phyloP scores from a whole-genome alignment of 2,888 invertebrate genomes.

The Trachelus iudaicus region DNA sequence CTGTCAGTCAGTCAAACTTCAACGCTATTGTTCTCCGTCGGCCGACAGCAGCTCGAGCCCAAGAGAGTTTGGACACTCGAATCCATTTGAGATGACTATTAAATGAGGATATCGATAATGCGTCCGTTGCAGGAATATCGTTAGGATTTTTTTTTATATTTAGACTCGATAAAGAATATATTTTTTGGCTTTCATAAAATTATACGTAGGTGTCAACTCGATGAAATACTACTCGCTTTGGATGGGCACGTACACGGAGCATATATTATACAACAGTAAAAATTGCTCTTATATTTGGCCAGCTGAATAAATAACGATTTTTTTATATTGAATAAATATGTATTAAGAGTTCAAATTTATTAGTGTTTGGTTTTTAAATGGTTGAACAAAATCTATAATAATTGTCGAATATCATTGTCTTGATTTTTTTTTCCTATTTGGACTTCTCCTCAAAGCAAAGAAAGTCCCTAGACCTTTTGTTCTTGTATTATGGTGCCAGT shows the following conservation, averaged over 20 bases:
- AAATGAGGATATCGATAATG: not conserved
- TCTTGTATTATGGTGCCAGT: not conserved
- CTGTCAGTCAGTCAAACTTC: constrained; percentile 3
- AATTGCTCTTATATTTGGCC: not conserved
- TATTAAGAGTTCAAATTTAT: not conserved
- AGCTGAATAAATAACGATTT: not conserved
- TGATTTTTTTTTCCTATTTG: not conserved
- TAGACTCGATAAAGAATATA: not conserved
- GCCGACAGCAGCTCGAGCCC: not conserved
- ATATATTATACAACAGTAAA: not conserved
- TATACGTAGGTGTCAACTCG: not conserved
- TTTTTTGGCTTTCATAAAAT: not conserved
- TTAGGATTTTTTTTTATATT: not conserved
- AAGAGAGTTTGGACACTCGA: not conserved
- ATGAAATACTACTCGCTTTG: not conserved
- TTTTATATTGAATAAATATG: not conserved
- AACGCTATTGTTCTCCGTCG: not conserved
- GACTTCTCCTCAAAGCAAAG: not conserved
- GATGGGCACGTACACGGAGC: no score
- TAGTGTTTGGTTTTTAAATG: not conserved
- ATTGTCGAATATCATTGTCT: not conserved
- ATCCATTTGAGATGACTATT: not conserved
- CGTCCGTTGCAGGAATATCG: not conserved
- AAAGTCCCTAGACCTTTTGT: not conserved
- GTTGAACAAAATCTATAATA: not conserved